Evolutionary conservation across 2,888 invertebrate genomes (phyloP), one percentile per base, ranked within the genome.

Genomic region (Pyrocoelia pectoralis): DNA sequence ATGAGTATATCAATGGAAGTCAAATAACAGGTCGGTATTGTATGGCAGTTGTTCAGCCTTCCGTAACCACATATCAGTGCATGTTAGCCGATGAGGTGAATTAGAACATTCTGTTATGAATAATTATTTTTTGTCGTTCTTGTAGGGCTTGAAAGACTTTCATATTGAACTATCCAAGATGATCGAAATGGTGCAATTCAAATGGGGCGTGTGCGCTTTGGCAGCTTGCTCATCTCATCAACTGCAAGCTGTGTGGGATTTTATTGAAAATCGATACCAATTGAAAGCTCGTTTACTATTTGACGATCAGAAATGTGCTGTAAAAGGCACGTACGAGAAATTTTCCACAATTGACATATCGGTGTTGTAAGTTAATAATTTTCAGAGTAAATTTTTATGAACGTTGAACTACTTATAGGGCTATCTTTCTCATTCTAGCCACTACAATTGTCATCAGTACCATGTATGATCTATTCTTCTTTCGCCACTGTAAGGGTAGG

Each of bases 11-110:
- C 61, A 73, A 13, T 41, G 46, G 19, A 14, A 73, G 76, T 69
- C 67, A 54, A 8, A 66, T 82, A 1, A 70, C 66, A 14, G 81
- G 81, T 13, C 79, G 81, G 67, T 81, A 82, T 57, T 82, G 82
- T 55, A 64, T 79, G 54, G 66, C 65, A 12, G 14, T 52, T 0
- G 50, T 66, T n/a, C 28, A n/a, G 4, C 60, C 63, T 13, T 28
- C 13, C 15, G 8, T 9, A 0, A 10, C 6, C 2, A 13, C 41
- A 2, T 4, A 18, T 15, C 18, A 52, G 33, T 57, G 56, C 12
- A 40, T 53, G n/a, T 3, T 33, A 33, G 33, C 10, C 2, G 33
- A 33, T 33, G 10, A 8, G 33, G n/a, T 33, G n/a, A 33, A 13
- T 8, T 15, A 2, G 12, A 56, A 15, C 46, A 33, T 2, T 29